Evolutionary conservation across 2,113 vertebrate species (phyloP).

Genomic region (Sorex fumeus): DNA sequence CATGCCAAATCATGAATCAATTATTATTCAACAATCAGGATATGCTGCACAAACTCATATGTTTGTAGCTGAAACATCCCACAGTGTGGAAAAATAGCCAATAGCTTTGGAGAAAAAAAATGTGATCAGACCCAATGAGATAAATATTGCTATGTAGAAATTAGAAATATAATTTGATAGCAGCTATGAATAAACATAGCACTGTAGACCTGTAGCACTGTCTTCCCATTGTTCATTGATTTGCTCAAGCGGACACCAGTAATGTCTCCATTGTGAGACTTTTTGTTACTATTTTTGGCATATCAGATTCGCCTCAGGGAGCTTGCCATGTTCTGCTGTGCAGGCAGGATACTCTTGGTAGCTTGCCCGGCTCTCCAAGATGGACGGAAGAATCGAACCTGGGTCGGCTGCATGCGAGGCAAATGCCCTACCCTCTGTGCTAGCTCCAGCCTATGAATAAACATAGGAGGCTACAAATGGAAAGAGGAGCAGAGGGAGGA

Average conservation of each 20-base stretch:
- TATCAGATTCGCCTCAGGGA: too few relatives aligned
- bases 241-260: too few relatives aligned
- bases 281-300: too few relatives aligned
- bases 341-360: too few relatives aligned
- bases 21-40: conserved; percentile 37
- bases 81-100: background rate
- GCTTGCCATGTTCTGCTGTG: too few relatives aligned
- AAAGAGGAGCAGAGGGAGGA: background rate
- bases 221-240: too few relatives aligned
- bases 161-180: conserved; percentile 23
- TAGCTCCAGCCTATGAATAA: background rate
- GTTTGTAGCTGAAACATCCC: conserved; percentile 36
- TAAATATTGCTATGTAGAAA: background rate
- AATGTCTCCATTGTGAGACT: too few relatives aligned
- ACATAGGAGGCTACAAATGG: background rate
- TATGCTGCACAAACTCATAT: background rate
- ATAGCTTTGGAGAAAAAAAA: background rate
- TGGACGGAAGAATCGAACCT: too few relatives aligned
- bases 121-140: background rate
- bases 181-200: background rate
- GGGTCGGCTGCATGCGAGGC: too few relatives aligned
- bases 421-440: too few relatives aligned
- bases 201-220: too few relatives aligned
- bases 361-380: too few relatives aligned
- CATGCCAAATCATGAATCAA: conserved; percentile 42